phyloP scores from a whole-genome alignment of 2,797 vertebrate genomes.

The Sebastes vulpes region DNA sequence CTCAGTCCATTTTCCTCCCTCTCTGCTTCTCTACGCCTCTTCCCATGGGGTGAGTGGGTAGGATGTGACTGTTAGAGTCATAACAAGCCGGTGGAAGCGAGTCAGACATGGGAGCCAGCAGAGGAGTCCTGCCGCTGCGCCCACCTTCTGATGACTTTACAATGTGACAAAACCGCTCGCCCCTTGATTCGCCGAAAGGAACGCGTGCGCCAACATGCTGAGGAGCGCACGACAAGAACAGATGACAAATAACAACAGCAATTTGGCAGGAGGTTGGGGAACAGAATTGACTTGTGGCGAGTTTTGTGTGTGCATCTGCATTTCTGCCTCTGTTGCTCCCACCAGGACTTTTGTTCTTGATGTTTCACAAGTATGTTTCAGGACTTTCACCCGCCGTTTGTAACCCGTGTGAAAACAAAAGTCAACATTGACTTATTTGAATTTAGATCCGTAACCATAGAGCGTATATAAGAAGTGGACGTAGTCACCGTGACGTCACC shows the following conservation, averaged over 20 bases:
- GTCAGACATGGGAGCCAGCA: conserved; percentile 62
- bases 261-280: background rate
- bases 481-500: too few relatives aligned
- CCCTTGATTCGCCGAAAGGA: conserved; percentile 36
- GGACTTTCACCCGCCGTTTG: background rate
- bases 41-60: conserved; percentile 67
- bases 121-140: conserved; percentile 65
- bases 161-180: conserved; percentile 66
- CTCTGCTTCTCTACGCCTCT: conserved; percentile 30
- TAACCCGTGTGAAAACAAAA: background rate
- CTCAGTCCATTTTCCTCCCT: conserved; percentile 9
- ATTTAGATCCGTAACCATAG: background rate
- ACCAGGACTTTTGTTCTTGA: background rate
- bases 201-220: conserved; percentile 14
- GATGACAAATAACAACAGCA: background rate
- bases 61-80: conserved; percentile 78
- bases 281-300: background rate
- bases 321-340: background rate
- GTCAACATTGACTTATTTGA: background rate
- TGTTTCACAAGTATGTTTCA: background rate
- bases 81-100: conserved; percentile 72
- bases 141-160: conserved; percentile 83
- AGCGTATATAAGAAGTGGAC: rapidly evolving
- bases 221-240: background rate
- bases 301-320: background rate